Evolutionary conservation across 1,140 invertebrate genomes (phyloP).

Genomic region (Bemisia tabaci): DNA sequence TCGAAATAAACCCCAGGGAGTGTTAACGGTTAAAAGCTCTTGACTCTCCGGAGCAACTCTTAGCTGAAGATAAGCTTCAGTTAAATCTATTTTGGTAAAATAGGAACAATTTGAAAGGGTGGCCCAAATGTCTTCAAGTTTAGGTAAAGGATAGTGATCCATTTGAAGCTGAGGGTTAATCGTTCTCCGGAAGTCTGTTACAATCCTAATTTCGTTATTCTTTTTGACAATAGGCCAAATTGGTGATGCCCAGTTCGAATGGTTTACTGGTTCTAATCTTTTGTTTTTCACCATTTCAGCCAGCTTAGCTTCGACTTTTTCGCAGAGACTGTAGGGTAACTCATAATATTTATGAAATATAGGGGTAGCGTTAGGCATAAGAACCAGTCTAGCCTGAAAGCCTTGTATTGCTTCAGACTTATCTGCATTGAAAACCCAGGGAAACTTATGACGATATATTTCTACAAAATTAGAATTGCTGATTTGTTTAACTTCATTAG

Average conservation of each 20-base stretch:
- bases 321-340: not conserved
- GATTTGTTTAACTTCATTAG: too few relatives aligned
- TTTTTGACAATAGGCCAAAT: slow-evolving; percentile 35
- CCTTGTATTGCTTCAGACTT: too few relatives aligned
- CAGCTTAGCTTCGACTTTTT: not conserved
- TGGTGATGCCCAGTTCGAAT: slow-evolving; percentile 36
- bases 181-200: slow-evolving; percentile 35
- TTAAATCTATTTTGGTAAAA: slow-evolving; percentile 24
- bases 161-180: slow-evolving; percentile 24
- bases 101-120: slow-evolving; percentile 18
- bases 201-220: slow-evolving; percentile 32
- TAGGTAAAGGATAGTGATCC: slow-evolving; percentile 16
- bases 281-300: not conserved
- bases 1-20: slow-evolving; percentile 23
- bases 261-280: slow-evolving; percentile 20
- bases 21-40: slow-evolving; percentile 24
- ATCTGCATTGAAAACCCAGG: too few relatives aligned
- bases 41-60: slow-evolving; percentile 22
- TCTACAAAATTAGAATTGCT: too few relatives aligned
- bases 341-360: not conserved
- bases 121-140: slow-evolving; percentile 15
- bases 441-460: too few relatives aligned
- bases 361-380: not conserved
- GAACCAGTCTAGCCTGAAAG: too few relatives aligned
- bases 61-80: slow-evolving; percentile 24